These are phyloP conservation scores for Coelopa frigida DNA, from an alignment of 1,140 invertebrate genomes.

Conservation along the genomic window DNA sequence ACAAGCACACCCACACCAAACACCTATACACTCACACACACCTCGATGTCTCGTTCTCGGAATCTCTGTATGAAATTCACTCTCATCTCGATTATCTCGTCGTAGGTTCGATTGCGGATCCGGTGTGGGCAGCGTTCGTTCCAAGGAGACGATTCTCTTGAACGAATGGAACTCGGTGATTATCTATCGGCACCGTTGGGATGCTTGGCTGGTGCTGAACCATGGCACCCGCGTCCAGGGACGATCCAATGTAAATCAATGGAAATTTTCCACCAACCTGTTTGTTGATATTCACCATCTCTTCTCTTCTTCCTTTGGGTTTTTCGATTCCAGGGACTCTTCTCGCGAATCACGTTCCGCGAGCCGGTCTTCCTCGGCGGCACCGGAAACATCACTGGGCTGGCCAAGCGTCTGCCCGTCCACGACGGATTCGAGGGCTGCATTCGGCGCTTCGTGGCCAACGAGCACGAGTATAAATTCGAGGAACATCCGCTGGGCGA, in stretches of 20 bases:
- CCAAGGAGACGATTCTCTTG: constrained; percentile 72
- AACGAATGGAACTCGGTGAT: constrained; percentile 90
- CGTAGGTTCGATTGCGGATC: constrained; percentile 91
- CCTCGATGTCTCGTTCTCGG: too few relatives aligned
- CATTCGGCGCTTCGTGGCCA: constrained; percentile 81
- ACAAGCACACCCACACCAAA: too few relatives aligned
- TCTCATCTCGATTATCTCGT: neutral
- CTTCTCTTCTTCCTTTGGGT: neutral
- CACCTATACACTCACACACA: too few relatives aligned
- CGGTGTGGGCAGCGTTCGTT: constrained; percentile 78
- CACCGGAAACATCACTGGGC: constrained; percentile 75
- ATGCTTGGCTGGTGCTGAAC: constrained; percentile 88
- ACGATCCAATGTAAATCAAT: constrained; percentile 68
- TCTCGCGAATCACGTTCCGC: constrained; percentile 88
- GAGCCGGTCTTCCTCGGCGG: constrained; percentile 89
- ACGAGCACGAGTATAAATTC: constrained; percentile 83
- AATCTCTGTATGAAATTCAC: too few relatives aligned
- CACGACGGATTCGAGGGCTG: constrained; percentile 80
- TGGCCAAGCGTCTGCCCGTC: constrained; percentile 68
- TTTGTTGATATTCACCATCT: neutral
- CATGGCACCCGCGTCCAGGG: constrained; percentile 76
- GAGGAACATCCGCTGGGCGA: constrained; percentile 68
- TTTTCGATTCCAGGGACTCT: constrained; percentile 67
- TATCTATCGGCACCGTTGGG: constrained; percentile 82
- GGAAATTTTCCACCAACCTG: neutral